Conservation (phyloP, 1,140 invertebrate genomes). For the Zophobas morio region DNA sequence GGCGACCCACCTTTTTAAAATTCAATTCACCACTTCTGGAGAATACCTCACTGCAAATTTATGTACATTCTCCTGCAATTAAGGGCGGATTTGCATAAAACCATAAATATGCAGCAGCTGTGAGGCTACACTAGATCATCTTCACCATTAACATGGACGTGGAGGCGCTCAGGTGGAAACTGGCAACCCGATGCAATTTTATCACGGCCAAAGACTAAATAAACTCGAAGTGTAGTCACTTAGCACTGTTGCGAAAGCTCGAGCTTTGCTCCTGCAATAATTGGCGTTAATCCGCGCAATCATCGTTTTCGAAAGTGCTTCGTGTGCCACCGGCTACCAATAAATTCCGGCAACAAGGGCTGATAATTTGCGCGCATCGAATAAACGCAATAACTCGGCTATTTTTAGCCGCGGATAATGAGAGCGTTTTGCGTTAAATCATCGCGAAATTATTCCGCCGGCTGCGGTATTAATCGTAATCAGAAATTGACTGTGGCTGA, state of each 20-base stretch:
- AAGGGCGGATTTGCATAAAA: constrained; percentile 15
- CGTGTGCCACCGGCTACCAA: not conserved
- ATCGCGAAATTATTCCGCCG: not conserved
- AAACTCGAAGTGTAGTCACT: not conserved
- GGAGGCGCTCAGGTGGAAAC: constrained; percentile 13
- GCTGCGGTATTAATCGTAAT: not conserved
- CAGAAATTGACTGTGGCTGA: not conserved
- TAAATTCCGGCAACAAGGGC: not conserved
- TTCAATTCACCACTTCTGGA: too few species aligned
- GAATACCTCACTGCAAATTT: too few species aligned
- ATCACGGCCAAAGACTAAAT: constrained; percentile 1
- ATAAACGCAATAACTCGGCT: not conserved
- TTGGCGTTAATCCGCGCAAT: not conserved
- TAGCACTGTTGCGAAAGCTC: constrained; percentile 17
- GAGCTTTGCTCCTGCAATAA: not conserved
- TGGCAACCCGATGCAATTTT: constrained; percentile 14
- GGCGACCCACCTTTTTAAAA: too few species aligned
- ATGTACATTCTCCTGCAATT: constrained; percentile 4
- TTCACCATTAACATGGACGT: not conserved
- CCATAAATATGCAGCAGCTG: constrained; percentile 24
- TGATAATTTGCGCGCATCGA: not conserved
- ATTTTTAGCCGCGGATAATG: not conserved
- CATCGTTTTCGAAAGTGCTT: not conserved
- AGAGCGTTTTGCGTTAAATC: not conserved
- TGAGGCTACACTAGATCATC: constrained; percentile 13